Evolutionary conservation across 2,113 vertebrate genomes (phyloP).

Genomic region (Brienomyrus brachyistius): DNA sequence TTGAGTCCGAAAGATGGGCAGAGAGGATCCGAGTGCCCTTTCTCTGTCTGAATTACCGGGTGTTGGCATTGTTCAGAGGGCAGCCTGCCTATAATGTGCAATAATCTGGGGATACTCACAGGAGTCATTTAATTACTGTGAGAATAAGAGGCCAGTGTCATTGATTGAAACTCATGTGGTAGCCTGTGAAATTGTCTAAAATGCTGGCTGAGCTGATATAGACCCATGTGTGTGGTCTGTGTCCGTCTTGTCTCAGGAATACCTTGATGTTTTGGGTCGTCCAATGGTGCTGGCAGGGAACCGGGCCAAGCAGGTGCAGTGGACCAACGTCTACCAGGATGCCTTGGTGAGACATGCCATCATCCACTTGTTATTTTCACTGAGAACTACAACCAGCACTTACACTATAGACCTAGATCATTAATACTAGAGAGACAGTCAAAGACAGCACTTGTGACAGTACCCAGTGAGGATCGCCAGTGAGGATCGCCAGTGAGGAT

Average conservation of each 20-base stretch:
- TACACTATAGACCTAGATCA: neutral
- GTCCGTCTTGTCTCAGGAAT: constrained; percentile 67
- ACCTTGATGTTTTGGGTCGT: constrained; percentile 90
- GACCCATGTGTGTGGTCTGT: constrained; percentile 18
- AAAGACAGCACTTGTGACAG: neutral
- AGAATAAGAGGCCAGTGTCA: neutral
- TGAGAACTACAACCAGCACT: neutral
- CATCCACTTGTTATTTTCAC: neutral
- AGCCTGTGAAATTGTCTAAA: neutral
- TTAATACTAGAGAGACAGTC: neutral
- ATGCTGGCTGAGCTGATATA: neutral
- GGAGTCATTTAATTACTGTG: neutral
- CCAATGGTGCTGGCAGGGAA: constrained; percentile 93
- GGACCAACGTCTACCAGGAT: constrained; percentile 98
- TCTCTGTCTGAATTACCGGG: neutral
- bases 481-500: neutral
- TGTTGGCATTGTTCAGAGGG: neutral
- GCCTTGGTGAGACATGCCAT: constrained; percentile 73
- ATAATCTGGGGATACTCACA: neutral
- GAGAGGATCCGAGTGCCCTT: neutral
- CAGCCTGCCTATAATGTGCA: neutral
- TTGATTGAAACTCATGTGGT: neutral
- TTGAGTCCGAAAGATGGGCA: neutral
- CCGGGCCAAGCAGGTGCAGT: constrained; percentile 89
- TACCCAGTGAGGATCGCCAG: neutral